These are phyloP conservation scores for Aricia agestis DNA, from an alignment of 1,140 invertebrate genomes.

Conservation along the genomic window DNA sequence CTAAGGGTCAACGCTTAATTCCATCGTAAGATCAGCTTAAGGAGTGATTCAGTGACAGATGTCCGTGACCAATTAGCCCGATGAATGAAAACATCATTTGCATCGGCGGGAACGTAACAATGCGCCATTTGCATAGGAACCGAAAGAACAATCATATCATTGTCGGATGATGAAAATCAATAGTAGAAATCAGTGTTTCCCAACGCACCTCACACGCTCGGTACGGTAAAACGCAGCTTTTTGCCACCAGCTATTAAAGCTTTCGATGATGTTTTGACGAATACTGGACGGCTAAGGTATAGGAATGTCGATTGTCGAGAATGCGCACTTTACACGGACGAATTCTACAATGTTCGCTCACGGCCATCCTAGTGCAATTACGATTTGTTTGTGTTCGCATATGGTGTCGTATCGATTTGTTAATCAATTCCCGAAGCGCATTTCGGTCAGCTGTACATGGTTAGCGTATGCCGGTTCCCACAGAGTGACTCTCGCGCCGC, in stretches of 20 bases:
- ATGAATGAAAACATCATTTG: slow-evolving; percentile 64
- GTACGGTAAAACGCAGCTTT: slow-evolving; percentile 36
- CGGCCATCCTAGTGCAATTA: slow-evolving; percentile 39
- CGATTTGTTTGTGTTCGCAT: slow-evolving; percentile 56
- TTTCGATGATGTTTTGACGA: slow-evolving; percentile 62
- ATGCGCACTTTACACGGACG: slow-evolving; percentile 20
- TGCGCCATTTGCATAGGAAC: slow-evolving; percentile 60
- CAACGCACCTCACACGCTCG: slow-evolving; percentile 49
- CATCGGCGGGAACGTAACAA: slow-evolving; percentile 51
- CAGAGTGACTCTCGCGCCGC: slow-evolving; percentile 72
- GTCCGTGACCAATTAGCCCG: slow-evolving; percentile 55
- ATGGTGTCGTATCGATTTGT: slow-evolving; percentile 73
- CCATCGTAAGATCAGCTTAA: slow-evolving; percentile 57
- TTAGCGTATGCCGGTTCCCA: slow-evolving; percentile 73
- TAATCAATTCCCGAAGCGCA: slow-evolving; percentile 76
- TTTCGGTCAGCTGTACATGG: slow-evolving; percentile 72
- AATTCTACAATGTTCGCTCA: slow-evolving; percentile 31
- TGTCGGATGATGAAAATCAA: slow-evolving; percentile 60
- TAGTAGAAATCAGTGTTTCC: slow-evolving; percentile 66
- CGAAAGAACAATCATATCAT: slow-evolving; percentile 59
- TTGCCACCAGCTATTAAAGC: slow-evolving; percentile 42
- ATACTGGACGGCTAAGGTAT: slow-evolving; percentile 25
- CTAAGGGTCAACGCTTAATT: slow-evolving; percentile 61
- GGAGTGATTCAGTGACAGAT: slow-evolving; percentile 69
- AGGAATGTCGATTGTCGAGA: neutral